Evolutionary conservation across 2,888 invertebrate species (phyloP).

Genomic region (Lottia scabra): DNA sequence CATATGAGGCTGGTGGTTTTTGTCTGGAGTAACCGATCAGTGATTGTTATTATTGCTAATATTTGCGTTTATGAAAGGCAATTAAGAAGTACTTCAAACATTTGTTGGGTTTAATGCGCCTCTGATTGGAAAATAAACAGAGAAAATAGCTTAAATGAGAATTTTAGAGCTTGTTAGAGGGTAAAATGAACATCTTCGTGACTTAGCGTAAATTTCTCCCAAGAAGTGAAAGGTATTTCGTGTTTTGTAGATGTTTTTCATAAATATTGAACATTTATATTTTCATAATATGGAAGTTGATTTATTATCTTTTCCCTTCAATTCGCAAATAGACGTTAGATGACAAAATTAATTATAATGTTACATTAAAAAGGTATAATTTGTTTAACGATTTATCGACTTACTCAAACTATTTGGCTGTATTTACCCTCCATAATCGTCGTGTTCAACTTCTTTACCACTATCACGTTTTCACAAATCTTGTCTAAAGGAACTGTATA

Average conservation of each 20-base stretch:
- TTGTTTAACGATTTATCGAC: too few species aligned
- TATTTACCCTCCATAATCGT: too few species aligned
- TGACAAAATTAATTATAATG: not conserved
- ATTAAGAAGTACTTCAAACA: not conserved
- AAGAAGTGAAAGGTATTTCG: not conserved
- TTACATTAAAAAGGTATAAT: not conserved
- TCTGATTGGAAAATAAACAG: not conserved
- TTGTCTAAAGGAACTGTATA: too few species aligned
- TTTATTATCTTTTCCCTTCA: not conserved
- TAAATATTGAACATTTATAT: not conserved
- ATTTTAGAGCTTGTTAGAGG: not conserved
- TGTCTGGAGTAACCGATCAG: conserved; percentile 1
- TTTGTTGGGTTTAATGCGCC: not conserved
- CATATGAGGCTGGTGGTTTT: not conserved
- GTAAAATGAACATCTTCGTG: not conserved
- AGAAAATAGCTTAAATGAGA: not conserved
- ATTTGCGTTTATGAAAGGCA: conserved; percentile 7
- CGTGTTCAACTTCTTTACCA: too few species aligned
- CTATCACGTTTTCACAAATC: too few species aligned
- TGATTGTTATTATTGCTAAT: conserved; percentile 4
- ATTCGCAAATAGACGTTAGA: not conserved
- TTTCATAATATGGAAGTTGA: not conserved
- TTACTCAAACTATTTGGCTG: too few species aligned
- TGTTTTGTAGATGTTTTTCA: not conserved
- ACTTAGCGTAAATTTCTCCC: not conserved